Percentiles rank a stretch among this genome's conserved stretches.
These are phyloP conservation scores for Chloebia gouldiae DNA, from an alignment of 2,113 vertebrate species.

Conservation along the genomic window DNA sequence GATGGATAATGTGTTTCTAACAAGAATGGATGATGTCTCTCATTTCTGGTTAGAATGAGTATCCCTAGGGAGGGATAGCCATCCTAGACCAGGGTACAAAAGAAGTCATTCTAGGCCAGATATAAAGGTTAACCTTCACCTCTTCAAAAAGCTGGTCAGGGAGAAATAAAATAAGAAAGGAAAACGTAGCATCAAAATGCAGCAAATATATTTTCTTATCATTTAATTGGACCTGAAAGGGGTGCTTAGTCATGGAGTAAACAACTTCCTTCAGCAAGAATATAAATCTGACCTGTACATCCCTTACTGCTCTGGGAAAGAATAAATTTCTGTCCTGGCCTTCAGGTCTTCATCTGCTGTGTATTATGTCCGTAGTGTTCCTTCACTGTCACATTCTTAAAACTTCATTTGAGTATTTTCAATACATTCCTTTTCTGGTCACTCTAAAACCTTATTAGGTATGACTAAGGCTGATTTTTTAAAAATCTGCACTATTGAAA, in stretches of 20 bases:
- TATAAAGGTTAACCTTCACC: background rate
- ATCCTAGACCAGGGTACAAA: background rate
- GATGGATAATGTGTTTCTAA: background rate
- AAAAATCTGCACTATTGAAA: background rate
- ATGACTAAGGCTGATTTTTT: background rate
- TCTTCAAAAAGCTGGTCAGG: background rate
- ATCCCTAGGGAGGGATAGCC: background rate
- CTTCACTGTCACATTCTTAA: background rate
- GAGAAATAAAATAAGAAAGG: rapidly evolving
- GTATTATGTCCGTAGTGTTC: background rate
- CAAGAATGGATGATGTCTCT: background rate
- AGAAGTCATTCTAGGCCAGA: background rate
- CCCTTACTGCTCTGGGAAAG: background rate
- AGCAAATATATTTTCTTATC: background rate
- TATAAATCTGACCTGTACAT: constrained; percentile 31
- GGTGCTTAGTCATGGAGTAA: constrained; percentile 39
- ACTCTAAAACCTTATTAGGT: background rate
- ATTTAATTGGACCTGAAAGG: constrained; percentile 17
- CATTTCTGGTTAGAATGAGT: background rate
- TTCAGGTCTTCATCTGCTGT: background rate
- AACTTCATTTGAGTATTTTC: background rate
- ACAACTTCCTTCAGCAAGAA: constrained; percentile 31
- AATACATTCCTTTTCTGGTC: background rate
- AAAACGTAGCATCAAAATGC: background rate
- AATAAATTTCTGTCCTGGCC: background rate